Base-by-base conservation (phyloP, 2,113 vertebrate species). In the Nothoprocta perdicaria region DNA sequence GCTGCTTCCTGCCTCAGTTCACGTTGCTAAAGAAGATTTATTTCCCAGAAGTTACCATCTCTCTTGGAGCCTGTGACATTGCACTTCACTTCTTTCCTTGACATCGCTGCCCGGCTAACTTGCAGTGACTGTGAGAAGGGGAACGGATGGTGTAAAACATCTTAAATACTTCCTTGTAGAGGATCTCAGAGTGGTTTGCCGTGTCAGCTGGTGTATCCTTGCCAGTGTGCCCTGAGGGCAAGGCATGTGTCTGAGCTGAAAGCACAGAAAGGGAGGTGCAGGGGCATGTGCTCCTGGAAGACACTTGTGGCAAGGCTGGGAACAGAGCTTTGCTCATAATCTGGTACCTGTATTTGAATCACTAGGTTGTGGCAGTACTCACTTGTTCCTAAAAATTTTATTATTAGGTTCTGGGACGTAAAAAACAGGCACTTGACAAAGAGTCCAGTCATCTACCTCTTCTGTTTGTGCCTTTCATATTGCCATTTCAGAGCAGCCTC, bases 11-110 rank as follows among this genome's bases (percentile, higher is more conserved):
- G 93, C 92, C 63, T 93, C 53, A 6, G 88, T 90, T 93, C 90
- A 65, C 57, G 77, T 91, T 95, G 92, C 89, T 89, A 33, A 60
- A 57, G 89, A 92, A 96, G 95, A 97, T 97, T 97, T 96, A 97
- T 97, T 95, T 91, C 88, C 81, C 89, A 93, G 93, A 92, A 96
- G 92, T 93, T 88, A 75, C 95, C 89, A 93, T 96, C 80, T 65
- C 91, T 96, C 86, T 96, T 95, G 6, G 75, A 95, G 89, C 52
- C 90, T 40, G 48, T 90, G 93, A 95, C 80, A 85, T 91, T 95
- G 86, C 80, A 85, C 80, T 96, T 96, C 92, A 57, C 93, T 81
- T 69, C 86, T 94, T 94, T 79, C 94, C 89, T 72, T 91, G 94
- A 91, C 83, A 75, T 27, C 0, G 1, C 91, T 5, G 45, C 22